Evolutionary conservation across 2,888 invertebrate species (phyloP), one percentile per base, ranked within the genome.

Genomic region (Orthosia gothica): DNA sequence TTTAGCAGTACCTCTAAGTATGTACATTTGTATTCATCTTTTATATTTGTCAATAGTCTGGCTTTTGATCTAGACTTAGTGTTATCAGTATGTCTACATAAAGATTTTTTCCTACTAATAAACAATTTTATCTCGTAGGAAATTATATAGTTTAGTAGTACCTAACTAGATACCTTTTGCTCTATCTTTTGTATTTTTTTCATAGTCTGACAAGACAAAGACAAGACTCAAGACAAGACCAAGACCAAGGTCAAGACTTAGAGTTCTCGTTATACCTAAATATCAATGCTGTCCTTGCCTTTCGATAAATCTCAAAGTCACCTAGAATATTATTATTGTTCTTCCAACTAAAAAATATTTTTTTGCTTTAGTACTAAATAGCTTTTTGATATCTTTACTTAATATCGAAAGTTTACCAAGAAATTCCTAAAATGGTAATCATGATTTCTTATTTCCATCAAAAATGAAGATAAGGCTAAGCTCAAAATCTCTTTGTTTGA

Each of bases 401-500:
- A 52, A 52, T 2, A 26, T 47, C 3, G n/a, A 52, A 0, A 16
- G 16, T 20, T 54, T 79, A 12, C 73, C 2, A 13, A 54, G 40
- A 79, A 54, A 18, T 59, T 49, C 23, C 12, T 12, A 40, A 50
- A 57, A 32, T 40, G 9, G 15, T 18, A 5, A 72, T 54, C 20
- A 15, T 11, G 5, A 26, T 45, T 75, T 75, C 40, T 72, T 11
- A 47, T 54, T 13, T 61, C 18, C 1, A 54, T 54, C 15, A 20
- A 49, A 61, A 54, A 18, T 13, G 1, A 23, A 59, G 13, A 71
- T 40, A 15, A 18, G 47, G 16, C 23, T 18, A 52, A 52, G 32
- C 45, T 32, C 23, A 58, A 52, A 23, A 47, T 40, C 32, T 16
- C 3, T 71, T n/a, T 7, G 13, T 71, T 77, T 7, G 7, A 1